These are phyloP conservation scores for Bombus polaris DNA, from an alignment of 1,140 invertebrate genomes.

Conservation along the genomic window DNA sequence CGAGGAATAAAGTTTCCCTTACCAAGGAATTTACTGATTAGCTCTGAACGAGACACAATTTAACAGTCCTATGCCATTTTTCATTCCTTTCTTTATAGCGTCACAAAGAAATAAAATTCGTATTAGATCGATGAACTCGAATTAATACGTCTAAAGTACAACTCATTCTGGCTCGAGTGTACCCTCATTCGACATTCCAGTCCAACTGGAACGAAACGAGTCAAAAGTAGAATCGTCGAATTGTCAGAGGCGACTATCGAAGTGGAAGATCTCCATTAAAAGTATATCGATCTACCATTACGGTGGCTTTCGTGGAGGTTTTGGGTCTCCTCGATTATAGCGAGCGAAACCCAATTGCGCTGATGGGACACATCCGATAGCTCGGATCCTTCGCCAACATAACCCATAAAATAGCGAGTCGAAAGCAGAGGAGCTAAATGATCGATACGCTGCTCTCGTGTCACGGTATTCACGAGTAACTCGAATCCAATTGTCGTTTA, in stretches of 20 bases:
- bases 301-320: background rate
- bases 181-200: background rate
- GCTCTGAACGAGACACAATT: background rate
- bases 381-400: background rate
- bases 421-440: background rate
- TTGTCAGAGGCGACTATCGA: background rate
- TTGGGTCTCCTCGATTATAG: background rate
- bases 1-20: background rate
- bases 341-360: background rate
- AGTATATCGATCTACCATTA: background rate
- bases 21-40: background rate
- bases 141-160: background rate
- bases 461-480: background rate
- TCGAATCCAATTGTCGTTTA: background rate
- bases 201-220: too few relatives aligned
- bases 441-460: background rate
- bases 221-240: background rate
- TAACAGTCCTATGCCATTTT: too few relatives aligned
- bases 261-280: background rate
- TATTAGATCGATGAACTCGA: background rate
- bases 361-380: conserved; percentile 22
- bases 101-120: background rate
- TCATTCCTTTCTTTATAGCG: background rate
- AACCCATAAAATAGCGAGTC: background rate
- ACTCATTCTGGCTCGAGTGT: background rate